Evolutionary conservation across 2,888 invertebrate genomes (phyloP).

Genomic region (Erebia ligea): DNA sequence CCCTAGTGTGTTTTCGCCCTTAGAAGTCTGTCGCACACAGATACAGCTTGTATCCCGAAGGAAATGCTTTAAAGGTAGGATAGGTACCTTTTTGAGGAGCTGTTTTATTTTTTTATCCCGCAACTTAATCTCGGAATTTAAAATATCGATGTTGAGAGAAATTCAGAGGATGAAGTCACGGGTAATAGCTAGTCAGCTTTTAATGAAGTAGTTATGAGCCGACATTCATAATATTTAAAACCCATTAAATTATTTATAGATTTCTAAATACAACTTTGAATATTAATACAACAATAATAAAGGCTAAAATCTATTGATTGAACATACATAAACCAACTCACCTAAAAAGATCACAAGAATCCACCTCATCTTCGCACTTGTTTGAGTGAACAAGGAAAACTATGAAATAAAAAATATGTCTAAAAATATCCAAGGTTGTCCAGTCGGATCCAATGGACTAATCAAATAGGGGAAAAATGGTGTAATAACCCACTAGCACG

Average conservation of each 20-base stretch:
- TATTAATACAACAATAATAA: background rate
- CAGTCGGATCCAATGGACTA: constrained; percentile 28
- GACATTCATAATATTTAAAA: background rate
- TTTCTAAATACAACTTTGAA: background rate
- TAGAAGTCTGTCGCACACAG: too few relatives aligned
- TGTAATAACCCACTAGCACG: constrained; percentile 19
- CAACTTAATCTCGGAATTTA: too few relatives aligned
- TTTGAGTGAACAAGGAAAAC: constrained; percentile 57
- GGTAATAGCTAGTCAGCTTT: too few relatives aligned
- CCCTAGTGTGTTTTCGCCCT: too few relatives aligned
- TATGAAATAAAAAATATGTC: constrained; percentile 48
- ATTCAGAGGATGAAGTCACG: too few relatives aligned
- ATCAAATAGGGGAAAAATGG: constrained; percentile 1
- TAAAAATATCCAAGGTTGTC: constrained; percentile 31
- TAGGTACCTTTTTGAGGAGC: too few relatives aligned
- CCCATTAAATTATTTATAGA: background rate
- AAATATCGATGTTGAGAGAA: too few relatives aligned
- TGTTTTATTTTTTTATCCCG: too few relatives aligned
- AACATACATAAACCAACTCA: constrained; percentile 49
- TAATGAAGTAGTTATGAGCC: too few relatives aligned
- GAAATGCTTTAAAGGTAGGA: too few relatives aligned
- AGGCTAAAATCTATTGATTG: background rate
- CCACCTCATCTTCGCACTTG: constrained; percentile 60
- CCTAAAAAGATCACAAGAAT: constrained; percentile 65
- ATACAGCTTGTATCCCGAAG: too few relatives aligned